Evolutionary conservation across 2,113 vertebrate species (phyloP).

Genomic region (Podilymbus podiceps): DNA sequence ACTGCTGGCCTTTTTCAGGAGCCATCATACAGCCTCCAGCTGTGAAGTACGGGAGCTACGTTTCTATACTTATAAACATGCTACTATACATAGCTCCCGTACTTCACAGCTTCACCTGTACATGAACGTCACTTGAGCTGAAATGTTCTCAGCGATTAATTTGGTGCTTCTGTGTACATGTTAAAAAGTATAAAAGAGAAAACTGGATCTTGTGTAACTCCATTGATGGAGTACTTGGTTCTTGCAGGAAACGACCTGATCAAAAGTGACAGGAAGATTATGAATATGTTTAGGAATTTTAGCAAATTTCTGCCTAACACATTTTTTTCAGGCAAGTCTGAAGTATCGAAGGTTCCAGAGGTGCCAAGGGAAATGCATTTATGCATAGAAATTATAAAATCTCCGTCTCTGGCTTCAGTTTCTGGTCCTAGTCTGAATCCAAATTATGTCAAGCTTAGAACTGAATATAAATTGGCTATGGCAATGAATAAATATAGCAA

Average conservation of each 20-base stretch:
- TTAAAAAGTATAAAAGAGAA: background rate
- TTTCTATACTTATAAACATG: background rate
- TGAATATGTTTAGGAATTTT: background rate
- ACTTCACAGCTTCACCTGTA: background rate
- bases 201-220: background rate
- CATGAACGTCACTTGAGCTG: background rate
- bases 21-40: background rate
- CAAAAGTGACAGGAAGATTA: background rate
- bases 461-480: conserved; percentile 6
- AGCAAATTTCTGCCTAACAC: background rate
- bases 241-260: background rate
- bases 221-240: background rate
- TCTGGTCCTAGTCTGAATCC: background rate
- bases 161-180: background rate
- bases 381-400: background rate
- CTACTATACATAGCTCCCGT: background rate
- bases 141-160: background rate
- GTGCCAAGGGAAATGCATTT: conserved; percentile 37
- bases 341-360: background rate
- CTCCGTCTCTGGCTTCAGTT: conserved; percentile 30
- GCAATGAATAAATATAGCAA: background rate
- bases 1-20: background rate
- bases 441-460: background rate
- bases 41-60: fast-evolving
- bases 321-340: background rate